These are phyloP conservation scores for Notospermus geniculatus DNA, from an alignment of 1,140 invertebrate species.

Conservation along the genomic window DNA sequence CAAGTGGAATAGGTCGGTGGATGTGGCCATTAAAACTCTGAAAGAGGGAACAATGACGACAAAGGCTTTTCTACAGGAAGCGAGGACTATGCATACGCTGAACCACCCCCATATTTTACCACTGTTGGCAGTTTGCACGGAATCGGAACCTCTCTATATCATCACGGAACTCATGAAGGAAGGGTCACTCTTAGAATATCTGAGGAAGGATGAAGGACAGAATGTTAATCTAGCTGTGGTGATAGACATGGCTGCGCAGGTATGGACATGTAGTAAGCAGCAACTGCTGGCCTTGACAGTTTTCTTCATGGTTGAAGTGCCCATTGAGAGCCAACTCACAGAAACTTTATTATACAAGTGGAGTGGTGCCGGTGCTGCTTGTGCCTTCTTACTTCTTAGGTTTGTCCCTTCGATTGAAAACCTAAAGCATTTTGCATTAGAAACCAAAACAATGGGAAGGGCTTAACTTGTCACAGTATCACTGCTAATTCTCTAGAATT, in stretches of 20 bases:
- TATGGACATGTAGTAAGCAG: too few relatives aligned
- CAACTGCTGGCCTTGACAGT: too few relatives aligned
- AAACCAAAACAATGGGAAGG: too few relatives aligned
- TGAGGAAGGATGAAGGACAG: slow-evolving; percentile 65
- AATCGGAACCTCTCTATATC: slow-evolving; percentile 98
- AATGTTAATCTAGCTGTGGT: slow-evolving; percentile 76
- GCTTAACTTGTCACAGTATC: too few relatives aligned
- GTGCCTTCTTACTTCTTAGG: too few relatives aligned
- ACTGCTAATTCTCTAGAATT: too few relatives aligned
- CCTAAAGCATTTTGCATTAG: too few relatives aligned
- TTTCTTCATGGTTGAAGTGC: too few relatives aligned
- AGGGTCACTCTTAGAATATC: slow-evolving; percentile 80
- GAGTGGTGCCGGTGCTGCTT: too few relatives aligned
- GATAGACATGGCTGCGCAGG: slow-evolving; percentile 93
- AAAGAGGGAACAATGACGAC: slow-evolving; percentile 95
- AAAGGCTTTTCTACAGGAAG: slow-evolving; percentile 96
- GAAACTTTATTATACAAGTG: too few relatives aligned
- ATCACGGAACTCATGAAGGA: slow-evolving; percentile 99
- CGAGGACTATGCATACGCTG: slow-evolving; percentile 97
- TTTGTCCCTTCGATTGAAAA: too few relatives aligned
- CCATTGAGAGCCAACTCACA: too few relatives aligned
- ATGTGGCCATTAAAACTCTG: slow-evolving; percentile 95
- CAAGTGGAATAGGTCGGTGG: slow-evolving; percentile 86
- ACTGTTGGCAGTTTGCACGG: slow-evolving; percentile 96
- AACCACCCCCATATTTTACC: slow-evolving; percentile 96